Evolutionary conservation across 1,140 invertebrate species (phyloP).

Genomic region (Ips nitidus): DNA sequence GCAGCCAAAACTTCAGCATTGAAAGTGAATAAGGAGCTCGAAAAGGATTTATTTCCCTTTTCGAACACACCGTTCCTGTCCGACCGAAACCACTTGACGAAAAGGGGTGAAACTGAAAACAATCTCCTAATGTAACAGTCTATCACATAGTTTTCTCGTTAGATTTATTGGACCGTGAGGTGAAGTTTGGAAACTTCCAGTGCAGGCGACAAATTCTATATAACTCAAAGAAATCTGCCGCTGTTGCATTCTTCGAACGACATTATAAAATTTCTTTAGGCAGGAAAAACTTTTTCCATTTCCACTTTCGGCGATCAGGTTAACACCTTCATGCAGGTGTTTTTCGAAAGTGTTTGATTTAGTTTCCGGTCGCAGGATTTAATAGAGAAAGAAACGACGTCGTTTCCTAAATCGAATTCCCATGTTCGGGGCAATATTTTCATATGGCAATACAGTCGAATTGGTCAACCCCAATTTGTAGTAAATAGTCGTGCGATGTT

Average conservation of each 20-base stretch:
- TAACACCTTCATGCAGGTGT: neutral
- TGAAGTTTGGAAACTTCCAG: constrained; percentile 22
- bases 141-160: constrained; percentile 35
- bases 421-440: too few relatives aligned
- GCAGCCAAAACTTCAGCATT: neutral
- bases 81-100: constrained; percentile 15
- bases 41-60: constrained; percentile 3
- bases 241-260: constrained; percentile 15
- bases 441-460: too few relatives aligned
- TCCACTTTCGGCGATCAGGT: neutral
- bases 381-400: too few relatives aligned
- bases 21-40: neutral
- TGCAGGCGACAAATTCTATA: constrained; percentile 20
- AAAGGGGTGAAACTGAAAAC: constrained; percentile 28
- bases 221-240: constrained; percentile 16
- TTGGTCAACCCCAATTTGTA: too few relatives aligned
- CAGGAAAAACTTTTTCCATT: constrained; percentile 14
- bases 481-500: too few relatives aligned
- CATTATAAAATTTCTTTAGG: constrained; percentile 21
- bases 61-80: neutral
- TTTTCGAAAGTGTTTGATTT: neutral
- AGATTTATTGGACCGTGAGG: constrained; percentile 30
- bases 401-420: too few relatives aligned
- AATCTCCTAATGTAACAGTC: constrained; percentile 34
- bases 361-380: neutral